Conservation (phyloP, 2,888 invertebrate species). For the Sarcophaga rosellei region DNA sequence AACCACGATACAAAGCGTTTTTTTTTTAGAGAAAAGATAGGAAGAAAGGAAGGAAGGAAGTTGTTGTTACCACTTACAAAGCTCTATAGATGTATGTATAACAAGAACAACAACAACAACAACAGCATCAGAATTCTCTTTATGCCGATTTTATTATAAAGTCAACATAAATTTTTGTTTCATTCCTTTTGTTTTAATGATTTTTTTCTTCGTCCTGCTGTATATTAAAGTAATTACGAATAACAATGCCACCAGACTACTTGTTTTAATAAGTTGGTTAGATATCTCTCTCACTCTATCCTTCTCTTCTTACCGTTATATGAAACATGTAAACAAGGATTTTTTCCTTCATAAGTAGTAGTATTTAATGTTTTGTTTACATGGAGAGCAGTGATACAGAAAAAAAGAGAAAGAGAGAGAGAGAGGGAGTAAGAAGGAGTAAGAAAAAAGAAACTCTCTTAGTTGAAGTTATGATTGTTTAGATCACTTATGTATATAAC, state of each 20-base stretch:
- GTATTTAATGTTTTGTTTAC: not conserved
- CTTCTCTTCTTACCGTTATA: not conserved
- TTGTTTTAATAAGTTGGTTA: conserved; percentile 47
- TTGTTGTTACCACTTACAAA: conserved; percentile 53
- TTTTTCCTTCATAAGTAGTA: not conserved
- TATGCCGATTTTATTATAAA: conserved; percentile 51
- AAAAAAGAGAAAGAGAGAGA: no score
- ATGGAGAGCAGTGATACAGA: not conserved
- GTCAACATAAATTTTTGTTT: conserved; percentile 55
- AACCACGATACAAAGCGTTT: conserved; percentile 20
- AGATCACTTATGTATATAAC: no score
- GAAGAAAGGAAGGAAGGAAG: conserved; percentile 28
- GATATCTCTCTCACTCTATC: conserved; percentile 19
- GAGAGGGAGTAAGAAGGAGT: no score
- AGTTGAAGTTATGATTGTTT: not conserved
- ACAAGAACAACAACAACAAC: conserved; percentile 37
- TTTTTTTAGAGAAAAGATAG: not conserved
- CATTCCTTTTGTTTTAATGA: conserved; percentile 1
- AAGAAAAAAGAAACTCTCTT: no score
- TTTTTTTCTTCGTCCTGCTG: conserved; percentile 40
- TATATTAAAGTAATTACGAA: conserved; percentile 64
- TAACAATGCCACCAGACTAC: conserved; percentile 47
- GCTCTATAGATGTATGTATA: conserved; percentile 54
- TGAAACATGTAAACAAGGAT: not conserved
- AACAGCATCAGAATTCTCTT: conserved; percentile 53